These are phyloP conservation scores for Lasioglossum baleicum DNA, from an alignment of 1,140 invertebrate species.

Conservation along the genomic window DNA sequence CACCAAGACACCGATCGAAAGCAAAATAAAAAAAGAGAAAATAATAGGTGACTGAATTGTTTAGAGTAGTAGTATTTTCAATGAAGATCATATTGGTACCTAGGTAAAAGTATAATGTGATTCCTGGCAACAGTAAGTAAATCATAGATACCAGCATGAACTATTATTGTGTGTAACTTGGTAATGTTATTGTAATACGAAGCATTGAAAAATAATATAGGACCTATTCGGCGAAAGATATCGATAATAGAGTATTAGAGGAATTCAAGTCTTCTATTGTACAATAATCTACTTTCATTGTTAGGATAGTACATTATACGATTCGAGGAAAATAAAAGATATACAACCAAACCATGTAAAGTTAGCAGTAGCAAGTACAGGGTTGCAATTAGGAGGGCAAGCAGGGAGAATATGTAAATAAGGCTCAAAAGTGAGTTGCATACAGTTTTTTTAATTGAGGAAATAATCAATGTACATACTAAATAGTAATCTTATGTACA, in stretches of 20 bases:
- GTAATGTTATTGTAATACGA: not conserved
- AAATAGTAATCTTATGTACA: constrained; percentile 78
- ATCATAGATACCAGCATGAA: not conserved
- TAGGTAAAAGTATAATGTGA: constrained; percentile 22
- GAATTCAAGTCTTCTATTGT: constrained; percentile 6
- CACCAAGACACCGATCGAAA: constrained; percentile 59
- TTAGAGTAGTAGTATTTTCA: not conserved
- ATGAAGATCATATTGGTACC: constrained; percentile 30
- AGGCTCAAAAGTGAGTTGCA: constrained; percentile 76
- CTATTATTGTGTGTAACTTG: not conserved
- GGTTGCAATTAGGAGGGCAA: constrained; percentile 67
- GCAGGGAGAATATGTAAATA: constrained; percentile 73
- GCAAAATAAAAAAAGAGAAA: constrained; percentile 38
- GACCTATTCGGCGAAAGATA: not conserved
- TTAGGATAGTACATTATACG: constrained; percentile 46
- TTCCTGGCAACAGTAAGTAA: not conserved
- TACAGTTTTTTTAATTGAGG: constrained; percentile 78
- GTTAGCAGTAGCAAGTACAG: constrained; percentile 55
- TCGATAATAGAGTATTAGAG: not conserved
- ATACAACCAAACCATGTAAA: constrained; percentile 53
- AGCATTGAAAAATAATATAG: not conserved
- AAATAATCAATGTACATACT: constrained; percentile 74
- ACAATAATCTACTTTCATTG: constrained; percentile 26
- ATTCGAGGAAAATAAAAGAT: constrained; percentile 33
- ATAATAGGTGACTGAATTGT: constrained; percentile 11